These are phyloP conservation scores for Pangasius mekongensis DNA, from an alignment of 2,797 vertebrate species.

Conservation along the genomic window DNA sequence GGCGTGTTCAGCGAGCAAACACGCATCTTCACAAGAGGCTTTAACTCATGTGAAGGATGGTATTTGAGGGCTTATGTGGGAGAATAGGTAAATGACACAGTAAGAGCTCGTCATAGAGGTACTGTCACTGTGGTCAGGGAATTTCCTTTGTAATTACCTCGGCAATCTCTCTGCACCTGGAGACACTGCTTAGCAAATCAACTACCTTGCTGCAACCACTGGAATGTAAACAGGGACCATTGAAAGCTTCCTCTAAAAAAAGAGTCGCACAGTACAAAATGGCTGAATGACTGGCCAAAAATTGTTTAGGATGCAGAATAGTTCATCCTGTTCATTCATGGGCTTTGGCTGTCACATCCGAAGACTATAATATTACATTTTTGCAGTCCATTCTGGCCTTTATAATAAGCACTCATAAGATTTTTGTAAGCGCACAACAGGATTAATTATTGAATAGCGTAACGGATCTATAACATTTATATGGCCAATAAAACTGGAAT, in stretches of 20 bases:
- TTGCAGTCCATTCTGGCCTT: background rate
- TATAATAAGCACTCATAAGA: background rate
- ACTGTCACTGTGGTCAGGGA: slow-evolving; percentile 63
- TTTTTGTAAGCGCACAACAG: slow-evolving; percentile 7
- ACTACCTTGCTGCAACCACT: slow-evolving; percentile 56
- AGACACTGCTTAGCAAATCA: slow-evolving; percentile 59
- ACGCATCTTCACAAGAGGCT: slow-evolving; percentile 50
- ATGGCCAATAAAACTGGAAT: slow-evolving; percentile 35
- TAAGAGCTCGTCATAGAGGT: slow-evolving; percentile 59
- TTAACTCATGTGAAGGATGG: slow-evolving; percentile 62
- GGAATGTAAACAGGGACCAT: slow-evolving; percentile 64
- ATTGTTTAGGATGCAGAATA: slow-evolving; percentile 28
- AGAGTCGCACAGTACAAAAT: slow-evolving; percentile 24
- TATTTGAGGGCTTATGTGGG: slow-evolving; percentile 62
- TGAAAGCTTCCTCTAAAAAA: slow-evolving; percentile 52
- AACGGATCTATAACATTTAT: slow-evolving; percentile 31
- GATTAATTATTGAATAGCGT: slow-evolving; percentile 24
- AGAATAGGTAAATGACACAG: slow-evolving; percentile 64
- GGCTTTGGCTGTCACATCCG: slow-evolving; percentile 9
- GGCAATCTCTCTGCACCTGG: slow-evolving; percentile 63
- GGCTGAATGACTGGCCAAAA: slow-evolving; percentile 23
- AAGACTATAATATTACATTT: slow-evolving; percentile 11
- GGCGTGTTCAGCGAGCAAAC: slow-evolving; percentile 54
- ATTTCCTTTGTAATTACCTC: slow-evolving; percentile 66
- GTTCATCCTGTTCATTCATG: slow-evolving; percentile 31